Evolutionary conservation across 2,797 vertebrate species (phyloP), one percentile per base, ranked within the genome.

Genomic region (Antennarius maculatus): DNA sequence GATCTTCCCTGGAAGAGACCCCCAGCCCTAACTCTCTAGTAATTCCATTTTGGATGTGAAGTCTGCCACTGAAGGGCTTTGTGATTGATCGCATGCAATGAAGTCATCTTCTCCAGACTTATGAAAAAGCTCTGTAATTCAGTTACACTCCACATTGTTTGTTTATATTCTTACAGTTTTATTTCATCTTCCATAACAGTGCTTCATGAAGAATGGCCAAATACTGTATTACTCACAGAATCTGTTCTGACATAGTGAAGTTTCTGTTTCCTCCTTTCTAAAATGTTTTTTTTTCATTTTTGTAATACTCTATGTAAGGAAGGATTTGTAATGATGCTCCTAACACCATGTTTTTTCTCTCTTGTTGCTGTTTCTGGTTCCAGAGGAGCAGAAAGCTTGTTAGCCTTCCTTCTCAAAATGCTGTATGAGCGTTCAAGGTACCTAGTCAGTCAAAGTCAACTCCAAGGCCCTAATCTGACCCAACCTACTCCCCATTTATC

Each of bases 351-450:
- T 69, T 84, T 7, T 88, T 76, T 85, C 46, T 88, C 61, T 87
- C 58, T 66, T 61, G 69, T 73, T 74, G 72, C 66, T 84, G 64
- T 69, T 82, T 81, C 80, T 82, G 70, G 65, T 78, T 86, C 70
- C 91, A 94, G 93, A 86, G 93, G 92, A 89, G 91, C 91, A 3
- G 92, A 94, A 84, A 86, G 88, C 84, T 92, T 94, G 86, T 91
- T 94, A 91, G 87, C 88, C 63, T 91, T 94, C 65, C 87, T 93
- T 66, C 92, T 94, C 73, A 86, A 77, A 80, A 91, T 92, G 84
- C 90, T 94, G 72, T 90, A 85, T 71, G 92, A 92, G 82, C 87
- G 74, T 62, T 92, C 92, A 88, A 94, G 93, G 93, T 94, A 94
- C 75, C 85, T 42, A 73, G 72, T 77, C 65, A 73, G 54, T 87